These are phyloP conservation scores for Antheraea pernyi DNA, from an alignment of 1,140 invertebrate species.

Conservation along the genomic window DNA sequence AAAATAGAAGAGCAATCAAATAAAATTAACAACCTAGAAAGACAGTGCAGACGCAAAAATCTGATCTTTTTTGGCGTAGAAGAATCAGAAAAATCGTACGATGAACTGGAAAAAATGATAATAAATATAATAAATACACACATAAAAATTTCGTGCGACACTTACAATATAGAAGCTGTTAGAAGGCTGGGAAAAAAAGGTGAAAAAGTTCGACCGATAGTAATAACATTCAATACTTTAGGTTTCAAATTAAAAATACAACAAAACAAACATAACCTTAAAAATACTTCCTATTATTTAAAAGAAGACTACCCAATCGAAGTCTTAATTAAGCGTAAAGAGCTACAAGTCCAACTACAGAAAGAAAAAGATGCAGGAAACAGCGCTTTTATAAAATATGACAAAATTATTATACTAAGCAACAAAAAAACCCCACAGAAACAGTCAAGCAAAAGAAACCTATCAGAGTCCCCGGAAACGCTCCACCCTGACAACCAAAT, in stretches of 20 bases:
- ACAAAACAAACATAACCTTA: constrained; percentile 28
- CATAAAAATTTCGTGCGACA: constrained; percentile 33
- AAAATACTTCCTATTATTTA: constrained; percentile 31
- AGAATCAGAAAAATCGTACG: constrained; percentile 33
- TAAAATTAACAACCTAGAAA: constrained; percentile 33
- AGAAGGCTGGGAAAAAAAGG: constrained; percentile 38
- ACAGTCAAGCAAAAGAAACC: constrained; percentile 25
- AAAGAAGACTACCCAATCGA: constrained; percentile 39
- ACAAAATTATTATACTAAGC: constrained; percentile 19
- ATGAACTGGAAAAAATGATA: constrained; percentile 31
- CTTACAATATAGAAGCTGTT: constrained; percentile 31
- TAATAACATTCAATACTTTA: constrained; percentile 29
- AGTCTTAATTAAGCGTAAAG: constrained; percentile 31
- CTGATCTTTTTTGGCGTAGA: constrained; percentile 36
- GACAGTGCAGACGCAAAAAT: constrained; percentile 35
- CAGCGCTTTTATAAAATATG: constrained; percentile 20
- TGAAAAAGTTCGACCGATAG: constrained; percentile 24
- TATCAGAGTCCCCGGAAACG: constrained; percentile 26
- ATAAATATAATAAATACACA: constrained; percentile 34
- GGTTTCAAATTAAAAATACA: constrained; percentile 32
- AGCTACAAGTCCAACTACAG: constrained; percentile 24
- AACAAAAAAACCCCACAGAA: constrained; percentile 22
- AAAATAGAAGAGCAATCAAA: constrained; percentile 32
- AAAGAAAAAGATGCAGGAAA: constrained; percentile 26
- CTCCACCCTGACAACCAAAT: constrained; percentile 16